Evolutionary conservation across 1,140 invertebrate genomes (phyloP).

Genomic region (roundworm (Caenorhabditis elegans)): WBcel235 BX284605.5:5511501-5512000

Average conservation of each 20-base stretch:
- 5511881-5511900: no score
- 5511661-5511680: constrained; percentile 35
- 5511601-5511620: constrained; percentile 31
- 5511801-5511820: no score
- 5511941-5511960: neutral
- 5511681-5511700: constrained; percentile 27
- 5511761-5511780: constrained; percentile 36
- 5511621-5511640: constrained; percentile 23
- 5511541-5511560: constrained; percentile 44
- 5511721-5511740: constrained; percentile 29
- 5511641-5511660: constrained; percentile 32
- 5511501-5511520: no score
- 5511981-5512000: neutral
- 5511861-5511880: no score
- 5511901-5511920: no score
- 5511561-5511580: constrained; percentile 47
- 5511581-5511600: constrained; percentile 37
- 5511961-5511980: no score
- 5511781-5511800: neutral
- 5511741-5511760: constrained; percentile 33
- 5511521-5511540: neutral
- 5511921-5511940: constrained; percentile 21
- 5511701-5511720: constrained; percentile 22
- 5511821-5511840: no score
- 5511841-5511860: no score